Base-by-base conservation (phyloP, 1,140 invertebrate genomes). In the Lepidurus arcticus region DNA sequence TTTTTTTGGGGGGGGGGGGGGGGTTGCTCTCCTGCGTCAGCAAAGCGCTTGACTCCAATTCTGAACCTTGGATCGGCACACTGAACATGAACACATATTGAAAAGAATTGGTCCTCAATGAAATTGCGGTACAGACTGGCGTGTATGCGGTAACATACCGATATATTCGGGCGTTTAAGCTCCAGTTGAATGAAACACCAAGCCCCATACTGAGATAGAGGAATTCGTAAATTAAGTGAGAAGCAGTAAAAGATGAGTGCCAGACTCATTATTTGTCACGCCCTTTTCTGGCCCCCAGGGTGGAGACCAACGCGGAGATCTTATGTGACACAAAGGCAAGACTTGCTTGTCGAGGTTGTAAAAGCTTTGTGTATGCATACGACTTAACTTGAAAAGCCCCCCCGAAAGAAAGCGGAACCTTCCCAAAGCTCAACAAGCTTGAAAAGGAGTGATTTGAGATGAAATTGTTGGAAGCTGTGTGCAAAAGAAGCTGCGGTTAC, bases 301-400 rank as follows among this genome's bases (percentile, higher is more conserved):
- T 65, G 1, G 53, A 21, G 53, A 65, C 53, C 53, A 65, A 65
- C 53, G 53, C 53, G 53, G 21, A 65, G 53, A 65, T 65, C 53
- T 65, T 65, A 65, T 65, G 53, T 65, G 53, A 65, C 53, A 65
- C 53, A 65, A 65, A 65, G 53, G 53, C 53, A 65, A 65, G 53
- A 65, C 53, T 65, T 65, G 53, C 53, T 65, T 65, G 53, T 65
- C 53, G 53, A 65, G 53, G 53, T 65, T 65, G 53, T 65, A 65
- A 65, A 16, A 9, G 53, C 53, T 65, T 65, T 65, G 53, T 65
- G 53, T 65, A 21, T 65, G 53, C 53, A 65, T 65, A 65, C 45
- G 53, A 65, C 45, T 65, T 65, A 13, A 65, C 53, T n/a, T 65
- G 53, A 47, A 16, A 47, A 16, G 16, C 21, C 53, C 53, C 53